Conservation (phyloP, 2,113 vertebrate species). For the Megatriorchis doriae region DNA sequence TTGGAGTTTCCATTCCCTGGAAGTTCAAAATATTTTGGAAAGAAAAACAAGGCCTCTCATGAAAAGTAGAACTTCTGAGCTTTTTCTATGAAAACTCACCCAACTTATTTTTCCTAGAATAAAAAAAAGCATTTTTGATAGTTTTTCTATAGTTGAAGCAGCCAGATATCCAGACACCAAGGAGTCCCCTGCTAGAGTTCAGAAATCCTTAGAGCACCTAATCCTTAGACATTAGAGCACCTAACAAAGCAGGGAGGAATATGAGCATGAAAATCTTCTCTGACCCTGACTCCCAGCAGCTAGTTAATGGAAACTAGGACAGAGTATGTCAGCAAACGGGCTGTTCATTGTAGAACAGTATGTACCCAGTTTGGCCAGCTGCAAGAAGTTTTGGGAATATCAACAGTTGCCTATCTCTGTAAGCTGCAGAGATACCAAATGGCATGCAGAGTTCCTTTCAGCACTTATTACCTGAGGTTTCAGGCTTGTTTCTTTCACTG, state of each 20-base stretch:
- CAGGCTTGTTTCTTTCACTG: background rate
- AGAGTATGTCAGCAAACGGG: background rate
- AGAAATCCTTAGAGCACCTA: background rate
- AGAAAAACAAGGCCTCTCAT: background rate
- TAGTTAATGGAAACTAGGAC: background rate
- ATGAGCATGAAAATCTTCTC: background rate
- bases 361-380: background rate
- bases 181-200: background rate
- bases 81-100: background rate
- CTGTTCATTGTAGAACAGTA: background rate
- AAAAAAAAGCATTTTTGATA: background rate
- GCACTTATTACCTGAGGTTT: background rate
- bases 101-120: background rate
- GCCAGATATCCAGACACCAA: background rate
- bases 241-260: background rate
- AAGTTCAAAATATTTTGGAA: background rate
- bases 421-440: background rate
- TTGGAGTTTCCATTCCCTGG: background rate
- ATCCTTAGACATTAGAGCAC: background rate
- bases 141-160: background rate
- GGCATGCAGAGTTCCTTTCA: background rate
- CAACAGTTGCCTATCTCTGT: background rate
- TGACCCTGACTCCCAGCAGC: background rate
- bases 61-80: background rate
- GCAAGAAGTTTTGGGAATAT: background rate